Evolutionary conservation across 2,113 vertebrate species (phyloP).

Genomic region (Eptesicus fuscus): DNA sequence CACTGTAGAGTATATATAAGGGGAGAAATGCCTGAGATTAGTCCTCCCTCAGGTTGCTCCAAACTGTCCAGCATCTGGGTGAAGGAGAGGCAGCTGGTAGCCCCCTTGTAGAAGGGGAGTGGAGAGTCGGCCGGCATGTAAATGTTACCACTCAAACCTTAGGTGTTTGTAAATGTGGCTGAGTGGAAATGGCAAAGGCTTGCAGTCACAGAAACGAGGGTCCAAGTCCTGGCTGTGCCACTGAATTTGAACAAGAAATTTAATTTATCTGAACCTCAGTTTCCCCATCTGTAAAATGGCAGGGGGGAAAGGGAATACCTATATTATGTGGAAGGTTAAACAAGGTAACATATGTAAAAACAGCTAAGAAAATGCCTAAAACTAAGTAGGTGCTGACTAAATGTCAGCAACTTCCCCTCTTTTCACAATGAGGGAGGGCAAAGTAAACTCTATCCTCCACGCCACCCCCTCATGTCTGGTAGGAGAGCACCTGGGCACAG

Average conservation of each 20-base stretch:
- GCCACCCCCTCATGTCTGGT: rapidly evolving
- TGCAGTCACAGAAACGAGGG: neutral
- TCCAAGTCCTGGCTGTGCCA: neutral
- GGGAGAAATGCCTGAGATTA: too few species aligned
- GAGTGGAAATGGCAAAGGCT: neutral
- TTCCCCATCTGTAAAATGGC: neutral
- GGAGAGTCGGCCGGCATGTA: too few species aligned
- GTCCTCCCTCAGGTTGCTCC: neutral
- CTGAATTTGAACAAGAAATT: neutral
- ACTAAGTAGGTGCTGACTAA: neutral
- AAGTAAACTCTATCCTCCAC: neutral
- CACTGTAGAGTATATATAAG: neutral
- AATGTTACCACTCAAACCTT: neutral
- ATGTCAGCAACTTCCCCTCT: neutral
- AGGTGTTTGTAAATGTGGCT: neutral
- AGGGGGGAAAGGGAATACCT: neutral
- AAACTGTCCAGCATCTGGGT: neutral
- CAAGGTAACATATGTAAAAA: neutral
- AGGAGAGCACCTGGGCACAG: neutral
- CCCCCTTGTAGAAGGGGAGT: neutral
- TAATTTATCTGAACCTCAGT: neutral
- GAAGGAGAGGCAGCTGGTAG: neutral
- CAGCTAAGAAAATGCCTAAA: neutral
- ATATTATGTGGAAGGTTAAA: neutral
- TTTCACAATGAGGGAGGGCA: neutral